phyloP scores from a whole-genome alignment of 2,797 vertebrate species.

The Sebastes matsubarae region DNA sequence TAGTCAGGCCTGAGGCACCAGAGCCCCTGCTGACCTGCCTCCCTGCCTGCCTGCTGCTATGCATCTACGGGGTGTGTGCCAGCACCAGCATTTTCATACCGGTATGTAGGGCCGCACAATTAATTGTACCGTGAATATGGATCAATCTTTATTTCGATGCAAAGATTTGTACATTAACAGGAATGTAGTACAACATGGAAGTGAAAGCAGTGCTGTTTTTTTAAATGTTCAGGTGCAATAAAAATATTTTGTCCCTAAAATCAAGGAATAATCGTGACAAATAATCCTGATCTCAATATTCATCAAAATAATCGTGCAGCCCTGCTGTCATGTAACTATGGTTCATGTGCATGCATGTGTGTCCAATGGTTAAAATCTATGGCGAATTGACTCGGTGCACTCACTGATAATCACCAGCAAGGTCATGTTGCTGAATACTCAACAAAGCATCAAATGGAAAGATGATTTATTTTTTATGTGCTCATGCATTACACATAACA shows the following conservation, averaged over 20 bases:
- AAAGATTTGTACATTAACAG: too few species aligned
- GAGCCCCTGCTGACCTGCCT: conserved; percentile 37
- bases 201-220: too few species aligned
- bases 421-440: not conserved
- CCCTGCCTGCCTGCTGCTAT: conserved; percentile 20
- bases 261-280: accelerated
- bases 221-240: accelerated
- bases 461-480: not conserved
- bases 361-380: not conserved
- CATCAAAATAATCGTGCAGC: too few species aligned
- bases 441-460: not conserved
- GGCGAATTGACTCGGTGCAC: not conserved
- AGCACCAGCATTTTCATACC: conserved; percentile 13
- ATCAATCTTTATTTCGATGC: too few species aligned
- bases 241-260: too few species aligned
- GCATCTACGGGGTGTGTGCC: conserved; percentile 32
- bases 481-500: not conserved
- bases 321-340: not conserved
- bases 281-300: too few species aligned
- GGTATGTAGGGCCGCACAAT: not conserved
- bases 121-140: too few species aligned
- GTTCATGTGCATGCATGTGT: not conserved
- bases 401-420: not conserved
- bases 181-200: too few species aligned
- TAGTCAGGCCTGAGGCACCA: conserved; percentile 49